Base-by-base conservation (phyloP, 2,888 invertebrate species). In the Idaea biselata region DNA sequence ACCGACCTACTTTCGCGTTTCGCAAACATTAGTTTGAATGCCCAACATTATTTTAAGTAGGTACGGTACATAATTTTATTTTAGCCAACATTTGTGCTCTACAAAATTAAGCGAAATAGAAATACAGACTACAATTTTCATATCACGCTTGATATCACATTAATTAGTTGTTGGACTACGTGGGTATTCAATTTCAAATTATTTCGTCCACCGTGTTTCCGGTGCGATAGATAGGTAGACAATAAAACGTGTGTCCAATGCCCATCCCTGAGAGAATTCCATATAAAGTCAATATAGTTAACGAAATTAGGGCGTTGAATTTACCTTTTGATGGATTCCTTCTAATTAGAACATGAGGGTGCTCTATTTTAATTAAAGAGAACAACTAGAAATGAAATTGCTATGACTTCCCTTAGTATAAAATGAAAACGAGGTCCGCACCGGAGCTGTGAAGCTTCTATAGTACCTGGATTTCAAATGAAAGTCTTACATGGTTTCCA, bases 91-190 rank as follows among this genome's bases (percentile, higher is more conserved):
- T 44, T 44, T 44, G 8, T 11, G 44, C 14, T 44, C 44, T 3
- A 44, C 44, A 44, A 44, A 44, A 25, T 25, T 44, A 44, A 3
- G 44, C 44, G 44, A 44, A 8, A 44, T 0, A 6, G 14, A 44
- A 44, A 44, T 44, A 44, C 44, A 3, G 8, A 11, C 44, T 44
- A 14, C 44, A 44, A 44, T 44, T 44, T 44, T 14, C 44, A 44
- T 44, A 44, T 44, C 44, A 44, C 44, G 44, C 44, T 44, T 44
- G 44, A 44, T 44, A 44, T 44, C 44, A 44, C 44, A 44, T 44
- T 11, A 44, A 44, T 44, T 44, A 11, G 44, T 44, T 3, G 44
- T 11, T 14, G 44, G 8, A 44, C 44, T 8, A 44, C 44, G 44
- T 44, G 11, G 44, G 44, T 44, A 44, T 44, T 44, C 44, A 44